Conservation (phyloP, 2,888 invertebrate genomes). For the Dicyrtomina minuta region DNA sequence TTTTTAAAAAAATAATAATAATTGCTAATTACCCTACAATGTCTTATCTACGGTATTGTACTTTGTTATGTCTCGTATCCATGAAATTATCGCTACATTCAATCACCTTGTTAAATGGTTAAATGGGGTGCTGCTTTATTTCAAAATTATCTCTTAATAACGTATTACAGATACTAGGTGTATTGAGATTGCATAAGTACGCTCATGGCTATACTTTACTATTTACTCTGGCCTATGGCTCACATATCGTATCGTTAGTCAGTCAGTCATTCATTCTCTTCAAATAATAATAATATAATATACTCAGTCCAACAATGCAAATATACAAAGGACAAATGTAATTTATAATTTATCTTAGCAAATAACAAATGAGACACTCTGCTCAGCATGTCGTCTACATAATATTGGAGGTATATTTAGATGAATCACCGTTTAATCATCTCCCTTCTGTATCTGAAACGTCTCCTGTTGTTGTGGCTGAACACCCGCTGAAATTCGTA, state of each 20-base stretch:
- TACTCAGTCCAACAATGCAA: not conserved
- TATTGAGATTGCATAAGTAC: not conserved
- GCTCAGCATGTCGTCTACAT: conserved; percentile 2
- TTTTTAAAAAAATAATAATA: not conserved
- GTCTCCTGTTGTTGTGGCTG: too few species aligned
- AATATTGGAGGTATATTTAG: not conserved
- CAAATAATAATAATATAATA: not conserved
- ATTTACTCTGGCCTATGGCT: not conserved
- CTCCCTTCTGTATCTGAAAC: too few species aligned
- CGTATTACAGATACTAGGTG: not conserved
- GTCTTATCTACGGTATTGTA: not conserved
- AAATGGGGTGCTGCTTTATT: not conserved
- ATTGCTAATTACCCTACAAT: not conserved
- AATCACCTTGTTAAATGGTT: not conserved
- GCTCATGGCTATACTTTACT: not conserved
- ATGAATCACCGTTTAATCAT: not conserved
- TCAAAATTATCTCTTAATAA: too few species aligned
- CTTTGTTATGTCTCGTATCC: conserved; percentile 1
- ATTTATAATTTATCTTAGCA: conserved; percentile 1
- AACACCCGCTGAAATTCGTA: too few species aligned
- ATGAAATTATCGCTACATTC: not conserved
- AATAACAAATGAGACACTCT: conserved; percentile 8
- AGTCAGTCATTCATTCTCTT: not conserved
- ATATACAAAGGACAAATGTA: not conserved
- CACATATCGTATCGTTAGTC: not conserved